Conservation (phyloP, 2,797 vertebrate species). For the Poecilia picta region DNA sequence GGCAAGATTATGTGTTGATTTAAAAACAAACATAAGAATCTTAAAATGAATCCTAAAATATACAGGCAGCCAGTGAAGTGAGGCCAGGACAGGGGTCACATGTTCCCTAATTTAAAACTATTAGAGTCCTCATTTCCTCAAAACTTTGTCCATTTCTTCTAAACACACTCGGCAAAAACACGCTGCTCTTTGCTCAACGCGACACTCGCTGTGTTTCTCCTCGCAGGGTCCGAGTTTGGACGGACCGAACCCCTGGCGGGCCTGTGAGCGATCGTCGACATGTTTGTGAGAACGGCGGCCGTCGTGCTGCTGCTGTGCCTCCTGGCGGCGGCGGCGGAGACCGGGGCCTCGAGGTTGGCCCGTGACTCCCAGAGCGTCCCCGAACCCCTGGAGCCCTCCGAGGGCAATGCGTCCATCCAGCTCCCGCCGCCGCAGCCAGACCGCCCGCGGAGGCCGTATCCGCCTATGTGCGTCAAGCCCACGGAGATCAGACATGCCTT, state of each 20-base stretch:
- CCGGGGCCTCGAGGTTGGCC: conserved; percentile 56
- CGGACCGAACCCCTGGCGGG: not conserved
- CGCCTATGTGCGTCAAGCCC: conserved; percentile 81
- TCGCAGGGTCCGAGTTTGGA: conserved; percentile 39
- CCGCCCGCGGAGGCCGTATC: conserved; percentile 53
- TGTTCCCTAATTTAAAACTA: not conserved
- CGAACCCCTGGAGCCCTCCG: conserved; percentile 30
- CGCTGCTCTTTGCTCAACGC: not conserved
- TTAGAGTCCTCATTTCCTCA: not conserved
- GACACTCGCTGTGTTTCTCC: conserved; percentile 20
- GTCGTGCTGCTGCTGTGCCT: conserved; percentile 68
- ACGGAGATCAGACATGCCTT: conserved; percentile 86
- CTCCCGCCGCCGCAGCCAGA: conserved; percentile 22
- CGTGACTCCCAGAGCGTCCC: conserved; percentile 59
- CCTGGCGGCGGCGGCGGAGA: conserved; percentile 52
- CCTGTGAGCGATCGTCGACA: conserved; percentile 3
- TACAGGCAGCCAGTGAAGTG: too few relatives aligned
- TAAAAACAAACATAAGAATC: too few relatives aligned
- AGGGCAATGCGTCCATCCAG: conserved; percentile 44
- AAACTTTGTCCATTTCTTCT: not conserved
- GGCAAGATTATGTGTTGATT: too few relatives aligned
- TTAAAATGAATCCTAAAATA: too few relatives aligned
- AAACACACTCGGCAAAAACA: not conserved
- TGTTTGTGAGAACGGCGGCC: conserved; percentile 66
- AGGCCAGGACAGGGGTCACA: too few relatives aligned